Evolutionary conservation across 2,797 vertebrate species (phyloP).

Genomic region (Sus cebifrons): DNA sequence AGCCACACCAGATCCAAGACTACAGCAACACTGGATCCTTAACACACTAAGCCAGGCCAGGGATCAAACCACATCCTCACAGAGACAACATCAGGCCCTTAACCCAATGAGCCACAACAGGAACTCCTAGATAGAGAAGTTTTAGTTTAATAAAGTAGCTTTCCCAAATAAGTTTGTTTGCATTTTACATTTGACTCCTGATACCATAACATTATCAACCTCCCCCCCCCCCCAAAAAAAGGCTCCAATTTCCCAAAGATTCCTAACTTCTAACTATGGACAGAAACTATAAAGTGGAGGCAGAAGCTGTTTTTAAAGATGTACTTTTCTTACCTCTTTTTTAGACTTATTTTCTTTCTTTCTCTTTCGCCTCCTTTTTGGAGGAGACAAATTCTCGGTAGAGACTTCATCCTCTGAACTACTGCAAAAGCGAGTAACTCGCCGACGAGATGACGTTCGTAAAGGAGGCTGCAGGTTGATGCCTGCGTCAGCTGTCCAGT

Average conservation of each 20-base stretch:
- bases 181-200: constrained; percentile 25
- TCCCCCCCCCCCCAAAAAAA: neutral
- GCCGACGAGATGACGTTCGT: constrained; percentile 93
- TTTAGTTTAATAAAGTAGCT: neutral
- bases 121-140: too few relatives aligned
- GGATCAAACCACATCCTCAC: too few relatives aligned
- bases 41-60: too few relatives aligned
- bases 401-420: constrained; percentile 96
- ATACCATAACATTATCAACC: neutral
- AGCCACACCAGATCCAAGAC: too few relatives aligned
- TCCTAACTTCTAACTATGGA: neutral
- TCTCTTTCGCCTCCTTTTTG: constrained; percentile 90
- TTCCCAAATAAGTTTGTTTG: neutral
- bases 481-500: constrained; percentile 97
- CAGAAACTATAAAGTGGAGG: neutral
- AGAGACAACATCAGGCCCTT: too few relatives aligned
- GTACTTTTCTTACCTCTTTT: constrained; percentile 87
- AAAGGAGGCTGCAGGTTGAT: constrained; percentile 95
- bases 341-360: constrained; percentile 90
- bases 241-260: neutral
- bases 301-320: neutral
- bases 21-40: too few relatives aligned
- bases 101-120: too few relatives aligned
- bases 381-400: constrained; percentile 89
- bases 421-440: constrained; percentile 91